Evolutionary conservation across 2,888 invertebrate genomes (phyloP).

Genomic region (Listrodromus nycthemerus): DNA sequence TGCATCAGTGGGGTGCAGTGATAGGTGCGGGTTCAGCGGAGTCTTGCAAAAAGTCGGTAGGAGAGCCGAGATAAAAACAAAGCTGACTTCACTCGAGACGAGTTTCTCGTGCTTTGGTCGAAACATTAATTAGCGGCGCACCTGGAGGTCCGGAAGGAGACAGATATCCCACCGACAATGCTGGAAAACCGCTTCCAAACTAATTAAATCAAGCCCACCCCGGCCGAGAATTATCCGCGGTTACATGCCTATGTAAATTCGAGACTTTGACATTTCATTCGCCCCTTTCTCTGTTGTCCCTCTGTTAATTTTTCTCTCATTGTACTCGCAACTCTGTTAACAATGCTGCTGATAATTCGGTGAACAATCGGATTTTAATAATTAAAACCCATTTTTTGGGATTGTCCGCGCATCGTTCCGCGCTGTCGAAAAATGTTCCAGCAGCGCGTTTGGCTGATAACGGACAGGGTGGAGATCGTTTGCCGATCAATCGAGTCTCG

Average conservation of each 20-base stretch:
- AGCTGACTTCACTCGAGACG: slow-evolving; percentile 62
- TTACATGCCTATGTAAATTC: slow-evolving; percentile 58
- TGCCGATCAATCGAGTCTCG: slow-evolving; percentile 59
- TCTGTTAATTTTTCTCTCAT: not conserved
- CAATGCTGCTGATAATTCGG: not conserved
- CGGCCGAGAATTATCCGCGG: slow-evolving; percentile 37
- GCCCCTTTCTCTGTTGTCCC: not conserved
- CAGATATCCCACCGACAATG: slow-evolving; percentile 40
- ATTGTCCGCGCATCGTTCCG: no score
- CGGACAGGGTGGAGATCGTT: slow-evolving; percentile 56
- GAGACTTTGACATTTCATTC: slow-evolving; percentile 37
- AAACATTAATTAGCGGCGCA: slow-evolving; percentile 74
- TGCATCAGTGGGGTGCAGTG: not conserved
- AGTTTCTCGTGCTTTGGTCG: slow-evolving; percentile 51
- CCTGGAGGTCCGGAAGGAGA: slow-evolving; percentile 64
- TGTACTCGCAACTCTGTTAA: not conserved
- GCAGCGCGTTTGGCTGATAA: not conserved
- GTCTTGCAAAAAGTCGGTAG: not conserved
- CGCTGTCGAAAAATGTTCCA: not conserved
- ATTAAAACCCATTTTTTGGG: not conserved
- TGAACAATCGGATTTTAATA: not conserved
- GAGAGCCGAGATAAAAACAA: slow-evolving; percentile 44
- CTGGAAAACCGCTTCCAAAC: slow-evolving; percentile 65
- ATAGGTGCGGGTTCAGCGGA: not conserved
- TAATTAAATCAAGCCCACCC: slow-evolving; percentile 74